Percentiles rank a stretch among this genome's conserved stretches.
Conservation (phyloP, 1,140 invertebrate species). For the Philopotamus ludificatus region DNA sequence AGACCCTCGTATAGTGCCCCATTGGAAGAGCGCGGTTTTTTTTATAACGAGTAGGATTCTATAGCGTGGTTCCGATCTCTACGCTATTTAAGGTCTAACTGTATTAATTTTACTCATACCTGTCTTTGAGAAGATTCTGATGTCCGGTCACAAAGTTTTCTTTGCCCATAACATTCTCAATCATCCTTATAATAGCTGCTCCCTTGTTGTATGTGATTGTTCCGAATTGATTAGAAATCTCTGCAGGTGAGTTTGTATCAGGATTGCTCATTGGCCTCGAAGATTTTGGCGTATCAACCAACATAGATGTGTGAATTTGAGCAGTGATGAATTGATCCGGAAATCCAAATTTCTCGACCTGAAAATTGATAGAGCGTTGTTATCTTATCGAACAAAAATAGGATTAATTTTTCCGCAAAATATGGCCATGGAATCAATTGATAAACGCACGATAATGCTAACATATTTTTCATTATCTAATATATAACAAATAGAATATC, state of each 20-base stretch:
- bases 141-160: constrained; percentile 66
- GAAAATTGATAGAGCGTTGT: too few relatives aligned
- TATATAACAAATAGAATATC: neutral
- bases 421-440: neutral
- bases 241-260: constrained; percentile 52
- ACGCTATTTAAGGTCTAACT: neutral
- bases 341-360: constrained; percentile 47
- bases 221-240: constrained; percentile 60
- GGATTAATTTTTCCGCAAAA: neutral
- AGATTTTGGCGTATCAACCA: constrained; percentile 45
- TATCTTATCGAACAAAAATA: too few relatives aligned
- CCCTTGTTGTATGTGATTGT: constrained; percentile 64
- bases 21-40: too few relatives aligned
- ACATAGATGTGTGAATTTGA: constrained; percentile 48
- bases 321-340: constrained; percentile 45
- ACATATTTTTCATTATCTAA: neutral
- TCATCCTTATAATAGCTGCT: constrained; percentile 74
- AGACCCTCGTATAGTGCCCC: too few relatives aligned
- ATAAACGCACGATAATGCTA: neutral
- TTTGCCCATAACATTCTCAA: constrained; percentile 67
- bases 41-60: too few relatives aligned
- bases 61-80: too few relatives aligned
- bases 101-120: constrained; percentile 28
- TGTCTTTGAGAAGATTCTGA: constrained; percentile 54
- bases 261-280: constrained; percentile 46